Base-by-base conservation (phyloP, 2,797 vertebrate species). In the Halcyon leucocephala region DNA sequence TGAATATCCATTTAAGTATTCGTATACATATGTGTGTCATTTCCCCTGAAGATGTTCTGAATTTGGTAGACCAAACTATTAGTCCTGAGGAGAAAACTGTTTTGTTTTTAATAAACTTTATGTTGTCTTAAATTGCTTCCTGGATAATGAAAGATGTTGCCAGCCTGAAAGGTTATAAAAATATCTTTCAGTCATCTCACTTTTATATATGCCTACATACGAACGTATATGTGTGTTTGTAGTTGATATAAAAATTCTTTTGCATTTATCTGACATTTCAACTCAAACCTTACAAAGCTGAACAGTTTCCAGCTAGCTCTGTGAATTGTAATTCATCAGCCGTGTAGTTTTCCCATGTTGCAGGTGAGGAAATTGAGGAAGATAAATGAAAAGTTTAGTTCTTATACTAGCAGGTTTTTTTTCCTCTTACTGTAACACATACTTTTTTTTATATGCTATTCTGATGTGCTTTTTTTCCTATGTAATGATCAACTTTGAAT, bases 91-190 rank as follows among this genome's bases (percentile, higher is more conserved):
- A 95, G 69, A 95, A 90, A 86, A 80, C 61, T 61, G 41, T 69
- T 94, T 96, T 89, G 90, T 84, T 94, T 97, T 95, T 86, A 90
- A 96, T 95, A 95, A 91, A 94, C 41, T 89, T 89, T 55, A 82
- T 91, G 90, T 85, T 95, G 58, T 82, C 87, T 86, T 91, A 93
- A 83, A 93, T 93, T 58, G 28, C 70, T 95, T 97, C 85, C 91
- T 86, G 31, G 82, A 52, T 72, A 41, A 82, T 60, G 41, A 70
- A 74, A 87, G 61, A 77, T 41, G 28, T 70, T 82, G 61, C 61
- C 65, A 88, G 25, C 25, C 49, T 91, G 78, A 72, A 44, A 90
- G 58, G 39, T 76, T 94, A 44, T 41, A 78, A 84, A 81, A 90
- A 72, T 76, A 71, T 57, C 72, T 82, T 82, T 83, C 51, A 65